A percentile compares a stretch with the other conserved stretches of the same genome.
phyloP scores from a whole-genome alignment of 2,113 vertebrate species.

The Charina bottae region DNA sequence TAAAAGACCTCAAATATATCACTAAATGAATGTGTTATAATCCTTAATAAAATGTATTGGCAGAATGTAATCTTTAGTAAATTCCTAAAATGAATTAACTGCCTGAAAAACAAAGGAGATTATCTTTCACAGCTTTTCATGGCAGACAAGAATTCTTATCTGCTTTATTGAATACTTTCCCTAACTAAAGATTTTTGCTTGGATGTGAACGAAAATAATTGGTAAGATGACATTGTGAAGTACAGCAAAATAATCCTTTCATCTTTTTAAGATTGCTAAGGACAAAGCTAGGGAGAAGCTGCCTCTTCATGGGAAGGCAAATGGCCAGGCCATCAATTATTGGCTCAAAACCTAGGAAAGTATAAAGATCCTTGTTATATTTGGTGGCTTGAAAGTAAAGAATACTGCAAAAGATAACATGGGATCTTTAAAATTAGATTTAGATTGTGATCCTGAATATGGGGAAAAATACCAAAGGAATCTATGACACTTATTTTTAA shows the following conservation, averaged over 20 bases:
- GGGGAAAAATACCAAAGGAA: not conserved
- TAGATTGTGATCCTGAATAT: not conserved
- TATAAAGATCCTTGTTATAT: not conserved
- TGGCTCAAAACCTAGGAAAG: not conserved
- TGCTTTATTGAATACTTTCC: slow-evolving; percentile 24
- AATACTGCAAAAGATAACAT: not conserved
- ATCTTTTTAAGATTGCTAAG: not conserved
- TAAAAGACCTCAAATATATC: not conserved
- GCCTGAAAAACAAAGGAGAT: slow-evolving; percentile 28
- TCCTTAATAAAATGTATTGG: slow-evolving; percentile 19
- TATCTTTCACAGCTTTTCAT: slow-evolving; percentile 20
- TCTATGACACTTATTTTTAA: not conserved
- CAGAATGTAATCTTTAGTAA: slow-evolving; percentile 8
- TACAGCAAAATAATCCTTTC: slow-evolving; percentile 3
- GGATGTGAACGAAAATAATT: slow-evolving; percentile 26
- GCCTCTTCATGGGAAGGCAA: not conserved
- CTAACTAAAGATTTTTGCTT: slow-evolving; percentile 20
- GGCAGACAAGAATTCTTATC: slow-evolving; percentile 17
- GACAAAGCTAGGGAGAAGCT: not conserved
- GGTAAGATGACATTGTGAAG: slow-evolving; percentile 18
- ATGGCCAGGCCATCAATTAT: not conserved
- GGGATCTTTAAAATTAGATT: not conserved
- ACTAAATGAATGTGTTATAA: slow-evolving; percentile 1
- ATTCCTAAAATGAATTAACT: slow-evolving; percentile 25
- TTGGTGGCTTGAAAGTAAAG: not conserved